These are phyloP conservation scores for Pseudomyrmex gracilis DNA, from an alignment of 1,140 invertebrate species.

Conservation along the genomic window DNA sequence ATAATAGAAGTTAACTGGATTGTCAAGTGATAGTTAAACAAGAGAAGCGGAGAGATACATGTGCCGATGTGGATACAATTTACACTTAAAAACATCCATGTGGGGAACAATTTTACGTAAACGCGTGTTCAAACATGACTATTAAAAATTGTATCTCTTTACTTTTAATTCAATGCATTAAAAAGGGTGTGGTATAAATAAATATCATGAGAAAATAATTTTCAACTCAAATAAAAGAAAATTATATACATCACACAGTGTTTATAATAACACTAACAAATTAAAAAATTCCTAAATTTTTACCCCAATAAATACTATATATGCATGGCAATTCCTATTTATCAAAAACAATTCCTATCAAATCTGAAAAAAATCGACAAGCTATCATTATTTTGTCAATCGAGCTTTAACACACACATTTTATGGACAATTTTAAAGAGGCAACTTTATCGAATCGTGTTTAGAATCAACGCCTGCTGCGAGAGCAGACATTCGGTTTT, in stretches of 20 bases:
- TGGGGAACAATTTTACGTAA: neutral
- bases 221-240: too few relatives aligned
- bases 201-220: too few relatives aligned
- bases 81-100: neutral
- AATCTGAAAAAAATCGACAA: constrained; percentile 76
- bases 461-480: constrained; percentile 3
- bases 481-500: neutral
- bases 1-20: constrained; percentile 21
- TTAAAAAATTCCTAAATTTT: too few relatives aligned
- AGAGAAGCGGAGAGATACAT: constrained; percentile 1
- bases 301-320: neutral
- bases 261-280: neutral
- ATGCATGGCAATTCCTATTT: constrained; percentile 83
- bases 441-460: neutral
- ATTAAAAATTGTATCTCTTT: neutral
- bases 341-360: constrained; percentile 43
- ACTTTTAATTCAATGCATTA: too few relatives aligned
- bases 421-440: neutral
- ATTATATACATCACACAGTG: neutral
- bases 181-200: too few relatives aligned
- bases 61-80: neutral
- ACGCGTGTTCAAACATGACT: neutral
- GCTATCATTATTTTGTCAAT: constrained; percentile 46
- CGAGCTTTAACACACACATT: neutral
- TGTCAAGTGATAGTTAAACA: neutral